Evolutionary conservation across 92 coral and sea anemone genomes (phyloP), one percentile per base, ranked within the genome.

Genomic region (Pocillopora meandrina): DNA sequence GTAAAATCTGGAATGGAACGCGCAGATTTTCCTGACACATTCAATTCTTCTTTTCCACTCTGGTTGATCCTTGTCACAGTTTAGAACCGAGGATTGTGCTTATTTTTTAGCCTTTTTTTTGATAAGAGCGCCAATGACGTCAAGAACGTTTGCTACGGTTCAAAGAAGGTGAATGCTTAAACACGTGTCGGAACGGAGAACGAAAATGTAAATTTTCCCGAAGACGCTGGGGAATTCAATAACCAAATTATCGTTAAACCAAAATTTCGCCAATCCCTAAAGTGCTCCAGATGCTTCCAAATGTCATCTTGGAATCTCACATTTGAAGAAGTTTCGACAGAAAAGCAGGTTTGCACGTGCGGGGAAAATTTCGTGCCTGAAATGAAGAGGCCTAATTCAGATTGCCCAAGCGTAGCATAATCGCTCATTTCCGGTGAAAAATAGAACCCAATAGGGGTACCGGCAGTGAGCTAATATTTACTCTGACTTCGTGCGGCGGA

Each of bases 381-480:
- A 73, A 47, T 63, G 52, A 52, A 74, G 74, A 55, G 56, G 76
- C 74, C 80, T 79, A 83, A 83, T 83, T 62, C 86, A 55, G 65
- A 63, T 52, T 56, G 65, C 16, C 85, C 77, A 60, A 81, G 55
- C 85, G 86, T 63, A 73, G 79, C 80, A 35, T 71, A 66, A 91
- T 84, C 89, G 80, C 72, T 75, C 78, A 76, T 89, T 91, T 91
- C 94, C 94, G 89, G 91, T 86, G 89, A 75, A 85, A 81, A 80
- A 82, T 64, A 61, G 26, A 55, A 59, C 72, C 87, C 91, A 81
- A 74, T 78, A 80, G 89, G 89, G 92, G 89, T 81, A 82, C 77
- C 89, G 74, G 65, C 89, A 91, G 89, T 85, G 84, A 75, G 82
- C 85, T 75, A 91, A 91, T 91, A 91, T 91, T 91, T 80, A 87